These are phyloP conservation scores for Lutjanus campechanus DNA, from an alignment of 2,797 vertebrate species.

Conservation along the genomic window DNA sequence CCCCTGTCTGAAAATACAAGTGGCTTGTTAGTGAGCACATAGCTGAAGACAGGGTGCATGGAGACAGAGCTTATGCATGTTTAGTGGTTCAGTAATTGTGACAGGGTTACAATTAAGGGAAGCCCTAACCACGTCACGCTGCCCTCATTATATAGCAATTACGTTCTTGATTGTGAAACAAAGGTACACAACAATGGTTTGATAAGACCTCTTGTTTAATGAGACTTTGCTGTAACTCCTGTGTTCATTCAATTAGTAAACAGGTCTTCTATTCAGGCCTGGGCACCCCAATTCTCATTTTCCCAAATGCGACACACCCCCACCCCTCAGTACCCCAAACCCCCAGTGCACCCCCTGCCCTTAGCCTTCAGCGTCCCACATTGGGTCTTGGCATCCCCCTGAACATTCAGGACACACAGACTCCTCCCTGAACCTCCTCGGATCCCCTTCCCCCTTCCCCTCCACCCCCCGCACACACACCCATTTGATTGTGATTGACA, in stretches of 20 bases:
- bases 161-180: slow-evolving; percentile 75
- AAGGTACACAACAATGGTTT: slow-evolving; percentile 79
- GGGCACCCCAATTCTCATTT: slow-evolving; percentile 76
- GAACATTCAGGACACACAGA: slow-evolving; percentile 80
- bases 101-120: slow-evolving; percentile 63
- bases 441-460: slow-evolving; percentile 49
- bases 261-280: slow-evolving; percentile 81
- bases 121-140: slow-evolving; percentile 65
- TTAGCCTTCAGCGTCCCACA: slow-evolving; percentile 75
- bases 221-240: slow-evolving; percentile 84
- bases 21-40: slow-evolving; percentile 29
- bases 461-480: slow-evolving; percentile 67
- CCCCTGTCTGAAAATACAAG: slow-evolving; percentile 18
- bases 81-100: slow-evolving; percentile 63
- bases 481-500: slow-evolving; percentile 90
- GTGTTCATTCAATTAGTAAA: slow-evolving; percentile 85
- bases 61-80: slow-evolving; percentile 39
- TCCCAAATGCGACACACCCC: slow-evolving; percentile 70
- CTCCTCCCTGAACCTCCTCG: slow-evolving; percentile 73
- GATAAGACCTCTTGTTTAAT: slow-evolving; percentile 81
- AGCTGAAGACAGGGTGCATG: slow-evolving; percentile 15
- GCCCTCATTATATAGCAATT: slow-evolving; percentile 77
- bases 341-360: slow-evolving; percentile 54
- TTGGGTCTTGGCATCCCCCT: slow-evolving; percentile 73
- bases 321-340: slow-evolving; percentile 46